Percentiles rank a stretch among this genome's conserved stretches.
phyloP scores from a whole-genome alignment of 2,888 invertebrate species.

The Protophormia terraenovae region DNA sequence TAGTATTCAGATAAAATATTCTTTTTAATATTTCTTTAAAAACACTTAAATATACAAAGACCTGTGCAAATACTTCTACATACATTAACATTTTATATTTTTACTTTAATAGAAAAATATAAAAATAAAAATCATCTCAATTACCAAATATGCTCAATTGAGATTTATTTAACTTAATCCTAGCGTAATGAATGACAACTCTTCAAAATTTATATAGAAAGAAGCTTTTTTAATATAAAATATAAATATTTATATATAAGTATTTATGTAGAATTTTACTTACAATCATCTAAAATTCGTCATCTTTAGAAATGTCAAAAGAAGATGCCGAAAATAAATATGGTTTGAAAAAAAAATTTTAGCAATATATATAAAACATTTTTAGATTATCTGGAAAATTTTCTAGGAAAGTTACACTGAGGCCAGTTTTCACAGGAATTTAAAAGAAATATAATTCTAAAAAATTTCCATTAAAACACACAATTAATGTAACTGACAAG shows the following conservation, averaged over 20 bases:
- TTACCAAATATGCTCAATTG: constrained; percentile 58
- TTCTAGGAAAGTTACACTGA: neutral
- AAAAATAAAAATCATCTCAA: constrained; percentile 12
- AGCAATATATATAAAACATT: neutral
- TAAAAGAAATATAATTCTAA: neutral
- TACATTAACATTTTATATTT: neutral
- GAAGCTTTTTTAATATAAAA: neutral
- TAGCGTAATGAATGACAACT: constrained; percentile 62
- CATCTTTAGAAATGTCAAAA: constrained; percentile 22
- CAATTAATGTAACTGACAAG: too few relatives aligned
- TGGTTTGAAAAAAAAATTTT: neutral
- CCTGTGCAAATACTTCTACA: neutral
- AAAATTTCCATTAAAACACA: too few relatives aligned
- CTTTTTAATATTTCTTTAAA: neutral
- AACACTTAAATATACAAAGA: neutral
- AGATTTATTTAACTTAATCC: constrained; percentile 58
- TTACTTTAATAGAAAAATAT: neutral
- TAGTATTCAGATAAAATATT: too few relatives aligned
- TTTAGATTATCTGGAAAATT: neutral
- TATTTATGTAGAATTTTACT: neutral
- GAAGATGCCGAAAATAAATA: neutral
- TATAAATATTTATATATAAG: neutral
- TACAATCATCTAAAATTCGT: neutral
- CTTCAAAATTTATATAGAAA: constrained; percentile 20
- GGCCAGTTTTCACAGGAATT: neutral